Conservation (phyloP, 2,797 vertebrate species). For the Ambastaia sidthimunki region DNA sequence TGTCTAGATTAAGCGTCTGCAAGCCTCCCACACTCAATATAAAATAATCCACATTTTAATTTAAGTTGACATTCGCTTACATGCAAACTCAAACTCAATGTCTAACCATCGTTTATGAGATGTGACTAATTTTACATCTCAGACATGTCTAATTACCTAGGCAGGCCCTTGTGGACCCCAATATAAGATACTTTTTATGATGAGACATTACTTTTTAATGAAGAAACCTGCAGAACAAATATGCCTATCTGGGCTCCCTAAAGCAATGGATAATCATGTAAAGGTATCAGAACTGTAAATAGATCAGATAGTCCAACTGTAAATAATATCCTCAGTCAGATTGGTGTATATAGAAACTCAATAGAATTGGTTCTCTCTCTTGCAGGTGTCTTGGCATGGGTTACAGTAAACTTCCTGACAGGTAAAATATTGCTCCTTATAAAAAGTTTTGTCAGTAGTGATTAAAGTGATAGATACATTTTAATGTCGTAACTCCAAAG, state of each 20-base stretch:
- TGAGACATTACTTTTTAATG: slow-evolving; percentile 44
- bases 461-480: slow-evolving; percentile 18
- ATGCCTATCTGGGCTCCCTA: slow-evolving; percentile 29
- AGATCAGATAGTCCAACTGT: slow-evolving; percentile 2
- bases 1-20: slow-evolving; percentile 55
- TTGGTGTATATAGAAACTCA: not conserved
- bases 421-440: slow-evolving; percentile 83
- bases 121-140: slow-evolving; percentile 69
- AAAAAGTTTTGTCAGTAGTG: slow-evolving; percentile 71
- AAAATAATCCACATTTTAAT: slow-evolving; percentile 68
- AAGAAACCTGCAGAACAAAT: slow-evolving; percentile 45
- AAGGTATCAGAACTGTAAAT: slow-evolving; percentile 41
- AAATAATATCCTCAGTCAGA: not conserved
- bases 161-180: slow-evolving; percentile 58
- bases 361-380: slow-evolving; percentile 57
- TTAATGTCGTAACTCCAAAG: slow-evolving; percentile 45
- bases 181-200: slow-evolving; percentile 42
- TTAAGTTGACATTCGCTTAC: slow-evolving; percentile 63
- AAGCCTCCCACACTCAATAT: slow-evolving; percentile 70
- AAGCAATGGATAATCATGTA: slow-evolving; percentile 40
- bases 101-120: slow-evolving; percentile 71
- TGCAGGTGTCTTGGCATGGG: slow-evolving; percentile 96
- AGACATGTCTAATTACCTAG: slow-evolving; percentile 72
- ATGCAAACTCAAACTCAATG: slow-evolving; percentile 66
- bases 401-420: slow-evolving; percentile 98